phyloP scores from a whole-genome alignment of 2,113 vertebrate species.

The Dolichotis patagonum region DNA sequence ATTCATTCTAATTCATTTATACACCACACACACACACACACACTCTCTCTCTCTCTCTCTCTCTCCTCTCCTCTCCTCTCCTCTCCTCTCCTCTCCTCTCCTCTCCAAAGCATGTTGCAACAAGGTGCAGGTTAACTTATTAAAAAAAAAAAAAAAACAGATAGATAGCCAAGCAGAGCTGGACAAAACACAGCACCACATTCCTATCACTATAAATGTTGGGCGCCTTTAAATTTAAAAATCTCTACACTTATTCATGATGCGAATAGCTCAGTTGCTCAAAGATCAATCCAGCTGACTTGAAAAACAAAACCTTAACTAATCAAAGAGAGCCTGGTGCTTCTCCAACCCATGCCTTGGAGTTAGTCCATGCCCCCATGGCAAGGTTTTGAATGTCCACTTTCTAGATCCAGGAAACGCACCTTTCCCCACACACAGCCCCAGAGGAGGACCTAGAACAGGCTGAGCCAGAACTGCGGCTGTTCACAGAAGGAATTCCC shows the following conservation, averaged over 20 bases:
- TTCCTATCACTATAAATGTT: not conserved
- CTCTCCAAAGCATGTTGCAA: constrained; percentile 5
- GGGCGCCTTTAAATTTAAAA: constrained; percentile 76
- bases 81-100: too few relatives aligned
- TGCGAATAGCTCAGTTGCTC: constrained; percentile 51
- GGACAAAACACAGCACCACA: constrained; percentile 15
- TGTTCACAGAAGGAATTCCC: constrained; percentile 82
- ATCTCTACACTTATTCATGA: constrained; percentile 44
- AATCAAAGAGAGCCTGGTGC: not conserved
- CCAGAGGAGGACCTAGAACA: not conserved
- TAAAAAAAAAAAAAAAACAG: not conserved
- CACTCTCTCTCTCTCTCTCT: too few relatives aligned
- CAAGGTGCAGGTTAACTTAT: constrained; percentile 72
- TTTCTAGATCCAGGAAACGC: constrained; percentile 63
- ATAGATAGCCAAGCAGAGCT: constrained; percentile 37
- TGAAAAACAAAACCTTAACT: constrained; percentile 60
- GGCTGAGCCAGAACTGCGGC: constrained; percentile 70
- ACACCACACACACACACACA: not conserved
- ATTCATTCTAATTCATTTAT: constrained; percentile 29
- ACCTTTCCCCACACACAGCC: constrained; percentile 68
- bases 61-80: too few relatives aligned
- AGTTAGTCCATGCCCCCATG: not conserved
- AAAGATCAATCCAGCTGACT: constrained; percentile 10
- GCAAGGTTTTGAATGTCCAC: not conserved
- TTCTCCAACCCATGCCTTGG: not conserved